These are phyloP conservation scores for Tonatia bakeri DNA, from an alignment of 2,113 vertebrate genomes.

Conservation along the genomic window DNA sequence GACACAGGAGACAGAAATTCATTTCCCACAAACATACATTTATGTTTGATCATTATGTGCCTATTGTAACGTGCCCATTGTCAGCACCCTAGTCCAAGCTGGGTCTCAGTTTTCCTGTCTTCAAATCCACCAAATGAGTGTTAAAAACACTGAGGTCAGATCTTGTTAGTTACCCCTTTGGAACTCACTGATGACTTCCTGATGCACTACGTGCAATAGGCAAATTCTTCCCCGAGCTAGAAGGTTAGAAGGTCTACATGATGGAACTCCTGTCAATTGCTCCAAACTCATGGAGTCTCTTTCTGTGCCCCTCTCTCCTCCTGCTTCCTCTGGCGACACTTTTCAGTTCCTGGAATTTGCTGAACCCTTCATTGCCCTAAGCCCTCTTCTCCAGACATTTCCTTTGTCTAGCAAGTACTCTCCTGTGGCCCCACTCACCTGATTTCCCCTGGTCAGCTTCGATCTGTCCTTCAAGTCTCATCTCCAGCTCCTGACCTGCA, in stretches of 20 bases:
- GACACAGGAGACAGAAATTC: accelerated
- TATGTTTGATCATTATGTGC: accelerated
- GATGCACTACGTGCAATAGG: too few relatives aligned
- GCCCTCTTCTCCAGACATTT: not conserved
- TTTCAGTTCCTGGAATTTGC: not conserved
- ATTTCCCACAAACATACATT: too few relatives aligned
- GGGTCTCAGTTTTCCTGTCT: not conserved
- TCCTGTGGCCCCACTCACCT: accelerated
- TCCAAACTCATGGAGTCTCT: not conserved
- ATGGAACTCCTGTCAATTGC: too few relatives aligned
- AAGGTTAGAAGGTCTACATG: accelerated
- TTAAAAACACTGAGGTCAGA: not conserved
- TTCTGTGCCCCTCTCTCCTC: not conserved
- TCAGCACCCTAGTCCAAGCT: too few relatives aligned
- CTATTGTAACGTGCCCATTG: accelerated
- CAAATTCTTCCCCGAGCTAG: not conserved
- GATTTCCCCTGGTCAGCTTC: not conserved
- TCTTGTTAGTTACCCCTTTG: not conserved
- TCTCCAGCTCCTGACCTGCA: not conserved
- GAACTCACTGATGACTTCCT: not conserved
- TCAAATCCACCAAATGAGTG: not conserved
- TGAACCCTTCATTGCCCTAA: not conserved
- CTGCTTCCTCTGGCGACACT: not conserved
- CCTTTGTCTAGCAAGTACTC: not conserved
- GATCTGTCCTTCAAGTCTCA: not conserved